Base-by-base conservation (phyloP, 2,888 invertebrate genomes). In the Agrotis ipsilon region DNA sequence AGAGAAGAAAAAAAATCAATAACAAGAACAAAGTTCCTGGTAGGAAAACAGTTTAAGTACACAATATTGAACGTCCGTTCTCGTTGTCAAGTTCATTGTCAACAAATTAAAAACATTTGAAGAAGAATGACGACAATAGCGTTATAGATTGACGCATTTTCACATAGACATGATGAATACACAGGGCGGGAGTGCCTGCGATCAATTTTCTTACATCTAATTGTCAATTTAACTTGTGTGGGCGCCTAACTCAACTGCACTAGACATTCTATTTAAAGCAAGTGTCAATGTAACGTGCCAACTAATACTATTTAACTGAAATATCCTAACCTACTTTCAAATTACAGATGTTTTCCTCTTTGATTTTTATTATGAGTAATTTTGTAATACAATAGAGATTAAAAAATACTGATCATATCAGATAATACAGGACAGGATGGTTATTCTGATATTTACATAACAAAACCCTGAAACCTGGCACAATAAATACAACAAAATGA, bases 201-300 rank as follows among this genome's bases (percentile, higher is more conserved):
- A 60, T 70, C 70, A 69, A 74, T 75, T 75, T 64, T 71, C 80
- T 73, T 76, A 74, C 58, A 61, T 72, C 77, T 82, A 80, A 73
- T 81, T 84, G 81, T 74, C 77, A 82, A 80, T 74, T 79, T 78
- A 72, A 72, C 65, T 72, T 43, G 82, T 80, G 86, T 84, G 76
- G 83, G 84, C 78, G 84, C 86, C 78, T 83, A 87, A 88, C 88
- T 81, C 78, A 86, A 84, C 86, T 86, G 86, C 85, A 87, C 88
- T 86, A 88, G 87, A 80, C 82, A 86, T 87, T 92, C 93, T 94
- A 95, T 94, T 95, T 94, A 87, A 85, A 89, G 89, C 88, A 86
- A 86, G 80, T 89, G 89, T 91, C 93, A 92, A 92, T 91, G 92
- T 83, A 88, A 90, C 92, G 93, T 94, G 94, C 94, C 94, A 94